Evolutionary conservation across 2,888 invertebrate genomes (phyloP), one percentile per base, ranked within the genome.

Genomic region (Nomada ferruginata): DNA sequence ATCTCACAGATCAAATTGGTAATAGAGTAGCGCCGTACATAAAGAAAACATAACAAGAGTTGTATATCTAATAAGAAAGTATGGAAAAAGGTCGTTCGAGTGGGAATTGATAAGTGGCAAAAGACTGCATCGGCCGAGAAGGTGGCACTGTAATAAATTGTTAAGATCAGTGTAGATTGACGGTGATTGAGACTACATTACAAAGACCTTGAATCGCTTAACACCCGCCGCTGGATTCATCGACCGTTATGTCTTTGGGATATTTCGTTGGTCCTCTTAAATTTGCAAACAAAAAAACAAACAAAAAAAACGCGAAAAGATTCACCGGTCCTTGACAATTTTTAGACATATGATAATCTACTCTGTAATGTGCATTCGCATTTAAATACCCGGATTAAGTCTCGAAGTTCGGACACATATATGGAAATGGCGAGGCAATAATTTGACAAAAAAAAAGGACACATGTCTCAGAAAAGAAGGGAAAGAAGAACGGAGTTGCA

Each of bases 181-280:
- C 85, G 84, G 87, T 90, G 91, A 92, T 92, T 92, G 92, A 86
- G 86, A 83, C 86, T 92, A 91, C 88, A 92, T 92, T 92, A 76
- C 87, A 89, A 92, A 91, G 92, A 72, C 92, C 92, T 92, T 92
- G 92, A 91, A 88, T 86, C 87, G 76, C 71, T 86, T 79, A 75
- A 79, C 83, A 65, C 76, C 60, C 74, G 78, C 64, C 71, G 76
- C 20, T 61, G 76, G 84, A 77, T 79, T 82, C 84, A 79, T 76
- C 82, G 66, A 53, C 76, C 61, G 66, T 84, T 76, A 75, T 73
- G 69, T 61, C 79, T 66, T 65, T 76, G 71, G 55, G 65, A 72
- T 69, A 77, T 53, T 77, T 74, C 68, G 55, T n/a, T 55, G 15
- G 29, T 10, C 10, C n/a, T 20, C 72, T n/a, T 36, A 36, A 36